Base-by-base conservation (phyloP, 2,888 invertebrate genomes). In the Cheiracanthium punctorium region DNA sequence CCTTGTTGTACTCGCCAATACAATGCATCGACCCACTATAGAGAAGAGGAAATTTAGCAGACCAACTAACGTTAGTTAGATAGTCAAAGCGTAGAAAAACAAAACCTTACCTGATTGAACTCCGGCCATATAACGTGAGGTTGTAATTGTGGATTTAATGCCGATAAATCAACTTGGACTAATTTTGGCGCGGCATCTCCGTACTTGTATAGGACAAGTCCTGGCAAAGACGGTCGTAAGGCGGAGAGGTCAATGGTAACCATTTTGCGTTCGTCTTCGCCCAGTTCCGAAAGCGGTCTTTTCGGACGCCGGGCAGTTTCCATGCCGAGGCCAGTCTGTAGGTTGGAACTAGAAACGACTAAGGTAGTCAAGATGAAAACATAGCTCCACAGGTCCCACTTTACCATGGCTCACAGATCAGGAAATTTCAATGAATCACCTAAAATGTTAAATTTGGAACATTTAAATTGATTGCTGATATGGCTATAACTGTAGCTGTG, bases 61-160 rank as follows among this genome's bases (percentile, higher is more conserved):
- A n/a, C n/a, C n/a, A n/a, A n/a, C n/a, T n/a, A n/a, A n/a, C n/a
- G n/a, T n/a, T n/a, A n/a, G n/a, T n/a, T n/a, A n/a, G n/a, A n/a
- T n/a, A n/a, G n/a, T n/a, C n/a, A n/a, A n/a, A n/a, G n/a, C n/a
- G n/a, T n/a, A n/a, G n/a, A n/a, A n/a, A n/a, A n/a, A n/a, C n/a
- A 48, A 7, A 48, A 17, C 2, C 79, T 79, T 29, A 85, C 84
- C 71, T 75, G 70, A 41, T 71, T 43, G 32, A 86, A 86, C 52
- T 86, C 80, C 14, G 85, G 85, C 85, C 85, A 86, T 10, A 86
- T 80, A 32, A 86, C 80, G 30, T 86, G 85, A 0, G 85, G 85
- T 43, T 86, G 80, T 43, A 86, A 20, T 10, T 41, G 70, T 1
- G 85, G 85, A 41, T 86, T 86, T 4, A 86, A 71, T 5, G 75